Conservation (phyloP, 1,140 invertebrate species). For the Cephus cinctus region DNA sequence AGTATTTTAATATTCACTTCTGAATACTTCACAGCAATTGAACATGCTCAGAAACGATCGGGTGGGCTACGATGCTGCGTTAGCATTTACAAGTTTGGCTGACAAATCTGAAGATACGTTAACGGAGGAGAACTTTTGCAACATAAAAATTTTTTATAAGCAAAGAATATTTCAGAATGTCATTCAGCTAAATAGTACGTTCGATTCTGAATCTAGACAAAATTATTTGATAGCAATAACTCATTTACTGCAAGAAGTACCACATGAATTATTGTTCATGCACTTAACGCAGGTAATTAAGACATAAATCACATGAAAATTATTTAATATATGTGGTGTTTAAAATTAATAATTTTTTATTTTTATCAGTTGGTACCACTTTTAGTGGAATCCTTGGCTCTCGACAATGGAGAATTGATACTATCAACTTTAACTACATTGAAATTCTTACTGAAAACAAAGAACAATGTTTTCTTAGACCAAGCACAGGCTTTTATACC, state of each 20-base stretch:
- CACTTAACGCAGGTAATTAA: conserved; percentile 61
- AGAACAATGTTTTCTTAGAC: conserved; percentile 57
- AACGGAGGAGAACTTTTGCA: conserved; percentile 41
- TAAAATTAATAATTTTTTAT: conserved; percentile 8
- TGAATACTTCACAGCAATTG: conserved; percentile 31
- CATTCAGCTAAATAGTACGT: conserved; percentile 45
- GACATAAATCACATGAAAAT: conserved; percentile 10
- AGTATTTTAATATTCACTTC: conserved; percentile 5
- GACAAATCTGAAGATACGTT: conserved; percentile 37
- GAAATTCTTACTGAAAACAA: conserved; percentile 59
- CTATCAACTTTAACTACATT: conserved; percentile 61
- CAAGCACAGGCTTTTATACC: conserved; percentile 67
- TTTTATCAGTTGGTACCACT: conserved; percentile 64
- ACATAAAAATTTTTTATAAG: conserved; percentile 56
- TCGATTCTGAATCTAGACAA: conserved; percentile 51
- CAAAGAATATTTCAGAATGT: conserved; percentile 66
- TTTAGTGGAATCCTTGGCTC: conserved; percentile 65
- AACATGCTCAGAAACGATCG: conserved; percentile 32
- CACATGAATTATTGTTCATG: conserved; percentile 61
- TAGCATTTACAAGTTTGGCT: conserved; percentile 37
- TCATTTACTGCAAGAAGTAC: conserved; percentile 62
- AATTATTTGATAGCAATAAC: conserved; percentile 64
- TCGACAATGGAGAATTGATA: conserved; percentile 60
- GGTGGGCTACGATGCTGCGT: conserved; percentile 33
- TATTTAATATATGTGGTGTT: conserved; percentile 6